These are phyloP conservation scores for Idris sp. DNA, from an alignment of 1,140 invertebrate genomes.

Conservation along the genomic window DNA sequence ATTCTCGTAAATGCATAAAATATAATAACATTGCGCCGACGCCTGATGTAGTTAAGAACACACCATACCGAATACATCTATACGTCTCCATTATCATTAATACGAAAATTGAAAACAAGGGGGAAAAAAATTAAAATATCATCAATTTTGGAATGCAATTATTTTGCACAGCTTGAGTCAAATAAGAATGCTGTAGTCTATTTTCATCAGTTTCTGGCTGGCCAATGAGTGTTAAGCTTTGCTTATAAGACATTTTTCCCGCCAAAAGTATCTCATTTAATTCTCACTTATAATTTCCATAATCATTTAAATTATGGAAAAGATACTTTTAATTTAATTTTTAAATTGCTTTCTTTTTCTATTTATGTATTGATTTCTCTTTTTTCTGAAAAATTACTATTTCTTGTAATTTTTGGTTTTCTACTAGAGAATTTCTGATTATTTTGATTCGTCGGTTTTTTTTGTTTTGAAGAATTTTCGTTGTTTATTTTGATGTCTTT, in stretches of 20 bases:
- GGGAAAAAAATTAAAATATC: constrained; percentile 17
- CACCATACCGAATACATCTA: constrained; percentile 31
- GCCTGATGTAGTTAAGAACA: constrained; percentile 52
- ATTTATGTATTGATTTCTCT: too few species aligned
- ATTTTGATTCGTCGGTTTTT: too few species aligned
- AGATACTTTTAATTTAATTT: too few species aligned
- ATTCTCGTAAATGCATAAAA: constrained; percentile 61
- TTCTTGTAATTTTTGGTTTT: too few species aligned
- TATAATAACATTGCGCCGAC: constrained; percentile 56
- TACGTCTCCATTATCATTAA: constrained; percentile 56
- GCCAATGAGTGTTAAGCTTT: background rate
- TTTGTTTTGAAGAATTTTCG: too few species aligned
- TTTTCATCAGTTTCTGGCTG: constrained; percentile 12
- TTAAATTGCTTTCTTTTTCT: too few species aligned
- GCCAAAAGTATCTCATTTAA: too few species aligned
- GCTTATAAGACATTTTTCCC: constrained; percentile 5
- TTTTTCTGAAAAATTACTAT: too few species aligned
- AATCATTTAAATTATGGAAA: too few species aligned
- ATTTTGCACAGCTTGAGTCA: constrained; percentile 21
- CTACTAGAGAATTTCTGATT: too few species aligned
- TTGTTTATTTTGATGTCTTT: too few species aligned
- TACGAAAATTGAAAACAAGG: constrained; percentile 40
- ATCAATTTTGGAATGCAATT: constrained; percentile 22
- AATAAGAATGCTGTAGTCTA: background rate
- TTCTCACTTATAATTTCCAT: too few species aligned